Base-by-base conservation (phyloP, 2,113 vertebrate species). In the Alexandromys fortis region DNA sequence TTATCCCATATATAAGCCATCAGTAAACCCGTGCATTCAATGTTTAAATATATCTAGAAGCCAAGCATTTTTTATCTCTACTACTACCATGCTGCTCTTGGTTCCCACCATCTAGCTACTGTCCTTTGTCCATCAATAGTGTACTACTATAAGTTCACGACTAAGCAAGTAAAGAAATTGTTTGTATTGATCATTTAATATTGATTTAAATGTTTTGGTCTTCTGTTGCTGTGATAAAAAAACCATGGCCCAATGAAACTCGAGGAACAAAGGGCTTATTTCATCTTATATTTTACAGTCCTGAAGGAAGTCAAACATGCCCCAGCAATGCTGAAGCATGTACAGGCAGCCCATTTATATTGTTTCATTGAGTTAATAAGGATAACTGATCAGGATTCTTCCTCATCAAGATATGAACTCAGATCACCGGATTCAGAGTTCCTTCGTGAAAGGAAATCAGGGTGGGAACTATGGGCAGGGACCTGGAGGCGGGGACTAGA, bases 111-210 rank as follows among this genome's bases (percentile, higher is more conserved):
- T 8, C 10, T 49, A 0, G 1, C 12, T 35, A 8, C 26, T 38
- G 11, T 55, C 35, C 8, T 49, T 47, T 65, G 26, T 12, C 38
- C 8, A 1, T n/a, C 0, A 52, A n/a, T 35, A n/a, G 11, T 10
- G 19, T 75, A 67, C 85, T 7, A 52, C 81, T 77, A 35, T 81
- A 93, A 89, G 86, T 83, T 35, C 11, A 90, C 1, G 6, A 19
- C 33, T n/a, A 92, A 81, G n/a, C 83, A 96, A 89, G 61, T 58
- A 28, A 72, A 68, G 4, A 85, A 90, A 67, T 49, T 35, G 11
- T 90, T 91, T 94, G 61, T 47, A 92, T 70, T 94, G 9, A 35
- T 75, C 13, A 85, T 26, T 83, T 38, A 61, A 68, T 52, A 83
- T 49, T 55, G 68, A 92, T 67, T 7, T 65, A 28, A 42, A 65